A percentile compares a stretch with the other conserved stretches of the same genome.
Evolutionary conservation across 2,797 vertebrate species (phyloP).

Genomic region (Phataginus tricuspis): DNA sequence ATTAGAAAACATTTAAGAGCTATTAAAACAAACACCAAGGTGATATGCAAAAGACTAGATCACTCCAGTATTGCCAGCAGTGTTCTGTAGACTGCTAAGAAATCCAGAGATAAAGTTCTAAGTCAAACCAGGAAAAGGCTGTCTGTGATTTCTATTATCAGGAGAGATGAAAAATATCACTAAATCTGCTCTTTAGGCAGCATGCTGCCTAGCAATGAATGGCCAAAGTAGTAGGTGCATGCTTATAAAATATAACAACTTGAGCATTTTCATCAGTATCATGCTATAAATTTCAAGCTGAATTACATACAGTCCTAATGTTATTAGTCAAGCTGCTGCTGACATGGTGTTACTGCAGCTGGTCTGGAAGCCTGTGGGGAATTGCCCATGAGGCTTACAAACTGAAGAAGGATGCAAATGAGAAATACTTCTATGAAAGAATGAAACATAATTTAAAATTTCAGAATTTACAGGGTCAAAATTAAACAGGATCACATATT

Average conservation of each 20-base stretch:
- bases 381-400: background rate
- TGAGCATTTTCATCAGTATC: background rate
- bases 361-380: background rate
- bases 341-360: background rate
- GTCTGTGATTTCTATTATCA: background rate
- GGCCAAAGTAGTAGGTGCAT: background rate
- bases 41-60: background rate
- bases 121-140: background rate
- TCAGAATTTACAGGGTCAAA: background rate
- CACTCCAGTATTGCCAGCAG: background rate
- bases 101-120: background rate
- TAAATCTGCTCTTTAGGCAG: background rate
- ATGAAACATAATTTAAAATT: background rate
- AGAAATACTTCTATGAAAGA: slow-evolving; percentile 4
- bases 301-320: background rate
- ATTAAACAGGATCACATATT: background rate
- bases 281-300: background rate
- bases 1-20: background rate
- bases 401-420: background rate
- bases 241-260: background rate
- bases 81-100: background rate
- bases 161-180: background rate
- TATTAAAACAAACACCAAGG: background rate
- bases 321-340: background rate
- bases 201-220: background rate